These are phyloP conservation scores for Strix aluco DNA, from an alignment of 2,113 vertebrate genomes.

Conservation along the genomic window DNA sequence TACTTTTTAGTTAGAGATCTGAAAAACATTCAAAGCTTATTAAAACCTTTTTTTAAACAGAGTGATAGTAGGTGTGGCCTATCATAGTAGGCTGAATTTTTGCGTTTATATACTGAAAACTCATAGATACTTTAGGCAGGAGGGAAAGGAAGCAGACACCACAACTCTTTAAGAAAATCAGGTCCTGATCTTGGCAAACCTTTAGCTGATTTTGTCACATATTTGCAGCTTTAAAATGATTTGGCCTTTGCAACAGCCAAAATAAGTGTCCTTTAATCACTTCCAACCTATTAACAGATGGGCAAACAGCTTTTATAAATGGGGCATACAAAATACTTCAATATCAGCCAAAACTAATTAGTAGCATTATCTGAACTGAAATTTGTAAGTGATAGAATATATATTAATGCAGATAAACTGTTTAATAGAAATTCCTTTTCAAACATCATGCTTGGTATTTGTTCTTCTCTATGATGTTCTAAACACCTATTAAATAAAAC, in stretches of 20 bases:
- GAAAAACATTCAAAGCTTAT: constrained; percentile 40
- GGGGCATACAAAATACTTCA: constrained; percentile 79
- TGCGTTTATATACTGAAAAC: constrained; percentile 24
- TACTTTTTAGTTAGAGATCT: constrained; percentile 7
- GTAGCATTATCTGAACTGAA: constrained; percentile 74
- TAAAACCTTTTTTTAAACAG: constrained; percentile 45
- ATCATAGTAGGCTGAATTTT: constrained; percentile 19
- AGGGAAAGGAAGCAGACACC: constrained; percentile 21
- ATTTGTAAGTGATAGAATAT: constrained; percentile 70
- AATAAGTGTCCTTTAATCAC: constrained; percentile 82
- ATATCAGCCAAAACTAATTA: constrained; percentile 82
- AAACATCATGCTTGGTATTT: neutral
- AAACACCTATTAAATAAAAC: neutral
- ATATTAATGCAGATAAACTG: constrained; percentile 64
- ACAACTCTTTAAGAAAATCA: constrained; percentile 50
- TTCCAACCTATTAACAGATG: constrained; percentile 84
- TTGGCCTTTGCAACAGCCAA: constrained; percentile 79
- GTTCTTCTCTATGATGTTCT: neutral
- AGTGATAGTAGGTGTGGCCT: neutral
- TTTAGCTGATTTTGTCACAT: constrained; percentile 71
- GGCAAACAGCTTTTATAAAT: constrained; percentile 80
- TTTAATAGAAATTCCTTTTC: constrained; percentile 56
- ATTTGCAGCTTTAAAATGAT: constrained; percentile 76
- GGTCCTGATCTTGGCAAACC: constrained; percentile 76
- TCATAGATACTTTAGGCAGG: constrained; percentile 12